A percentile compares a stretch with the other conserved stretches of the same genome.
Conservation (phyloP, 2,888 invertebrate genomes). For the Lithophane socia region DNA sequence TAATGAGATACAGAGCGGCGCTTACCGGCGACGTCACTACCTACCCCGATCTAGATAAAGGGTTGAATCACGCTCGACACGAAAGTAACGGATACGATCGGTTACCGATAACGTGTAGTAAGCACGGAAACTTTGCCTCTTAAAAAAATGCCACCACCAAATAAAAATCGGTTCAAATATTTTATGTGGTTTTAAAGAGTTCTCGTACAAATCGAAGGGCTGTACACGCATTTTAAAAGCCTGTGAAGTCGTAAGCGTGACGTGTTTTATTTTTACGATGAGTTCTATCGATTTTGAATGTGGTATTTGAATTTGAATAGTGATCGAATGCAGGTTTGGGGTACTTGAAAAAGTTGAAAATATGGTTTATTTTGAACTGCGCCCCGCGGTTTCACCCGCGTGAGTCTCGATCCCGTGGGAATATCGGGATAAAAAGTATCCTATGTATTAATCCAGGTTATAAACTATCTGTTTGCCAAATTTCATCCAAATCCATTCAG, state of each 20-base stretch:
- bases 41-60: slow-evolving; percentile 87
- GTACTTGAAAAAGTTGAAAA: not conserved
- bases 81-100: slow-evolving; percentile 79
- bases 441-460: no score
- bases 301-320: slow-evolving; percentile 27
- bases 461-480: no score
- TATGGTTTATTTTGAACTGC: not conserved
- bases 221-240: slow-evolving; percentile 58
- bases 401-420: no score
- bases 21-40: slow-evolving; percentile 81
- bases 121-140: slow-evolving; percentile 80
- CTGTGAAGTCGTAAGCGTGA: slow-evolving; percentile 50
- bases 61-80: slow-evolving; percentile 83
- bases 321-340: slow-evolving; percentile 1
- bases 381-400: no score
- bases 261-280: slow-evolving; percentile 50
- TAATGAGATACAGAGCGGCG: slow-evolving; percentile 80
- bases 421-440: no score
- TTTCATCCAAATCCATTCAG: no score
- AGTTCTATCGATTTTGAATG: slow-evolving; percentile 13
- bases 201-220: slow-evolving; percentile 53
- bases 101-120: slow-evolving; percentile 85
- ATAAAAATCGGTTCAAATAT: slow-evolving; percentile 66
- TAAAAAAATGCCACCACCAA: slow-evolving; percentile 63
- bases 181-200: slow-evolving; percentile 71